Conservation (phyloP, 2,888 invertebrate species). For the Tinea semifulvella region DNA sequence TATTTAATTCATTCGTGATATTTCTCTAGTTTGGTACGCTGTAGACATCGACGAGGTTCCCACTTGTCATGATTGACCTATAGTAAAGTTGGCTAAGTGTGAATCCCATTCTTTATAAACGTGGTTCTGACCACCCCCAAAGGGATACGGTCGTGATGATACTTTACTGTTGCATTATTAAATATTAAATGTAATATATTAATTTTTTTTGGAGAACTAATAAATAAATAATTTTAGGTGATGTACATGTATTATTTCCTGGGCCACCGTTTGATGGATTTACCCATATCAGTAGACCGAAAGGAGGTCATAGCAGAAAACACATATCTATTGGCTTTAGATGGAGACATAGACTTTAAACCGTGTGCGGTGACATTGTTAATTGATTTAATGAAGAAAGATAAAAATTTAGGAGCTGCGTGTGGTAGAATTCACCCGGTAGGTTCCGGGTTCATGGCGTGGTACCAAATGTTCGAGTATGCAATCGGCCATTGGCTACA, state of each 20-base stretch:
- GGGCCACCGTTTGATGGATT: conserved; percentile 80
- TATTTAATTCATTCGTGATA: too few species aligned
- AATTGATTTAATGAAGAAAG: conserved; percentile 87
- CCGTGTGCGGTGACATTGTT: conserved; percentile 81
- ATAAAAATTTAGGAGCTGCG: conserved; percentile 82
- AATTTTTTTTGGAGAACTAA: background rate
- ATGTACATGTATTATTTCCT: conserved; percentile 96
- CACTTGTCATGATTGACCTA: too few species aligned
- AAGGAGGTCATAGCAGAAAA: conserved; percentile 79
- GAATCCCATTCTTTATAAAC: too few species aligned
- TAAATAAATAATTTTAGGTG: conserved; percentile 47
- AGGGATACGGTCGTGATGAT: too few species aligned
- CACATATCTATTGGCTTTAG: conserved; percentile 84
- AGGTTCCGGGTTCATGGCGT: conserved; percentile 83
- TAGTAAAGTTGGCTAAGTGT: too few species aligned
- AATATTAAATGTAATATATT: background rate
- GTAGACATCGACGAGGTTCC: too few species aligned
- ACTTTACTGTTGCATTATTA: too few species aligned
- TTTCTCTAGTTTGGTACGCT: too few species aligned
- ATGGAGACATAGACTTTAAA: conserved; percentile 90
- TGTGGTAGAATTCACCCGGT: conserved; percentile 92
- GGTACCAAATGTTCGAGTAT: conserved; percentile 91
- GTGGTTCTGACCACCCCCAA: too few species aligned
- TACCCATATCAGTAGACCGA: conserved; percentile 64
- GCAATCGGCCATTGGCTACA: conserved; percentile 94